These are phyloP conservation scores for Vulpes ferrilata DNA, from an alignment of 2,113 vertebrate species.

Conservation along the genomic window DNA sequence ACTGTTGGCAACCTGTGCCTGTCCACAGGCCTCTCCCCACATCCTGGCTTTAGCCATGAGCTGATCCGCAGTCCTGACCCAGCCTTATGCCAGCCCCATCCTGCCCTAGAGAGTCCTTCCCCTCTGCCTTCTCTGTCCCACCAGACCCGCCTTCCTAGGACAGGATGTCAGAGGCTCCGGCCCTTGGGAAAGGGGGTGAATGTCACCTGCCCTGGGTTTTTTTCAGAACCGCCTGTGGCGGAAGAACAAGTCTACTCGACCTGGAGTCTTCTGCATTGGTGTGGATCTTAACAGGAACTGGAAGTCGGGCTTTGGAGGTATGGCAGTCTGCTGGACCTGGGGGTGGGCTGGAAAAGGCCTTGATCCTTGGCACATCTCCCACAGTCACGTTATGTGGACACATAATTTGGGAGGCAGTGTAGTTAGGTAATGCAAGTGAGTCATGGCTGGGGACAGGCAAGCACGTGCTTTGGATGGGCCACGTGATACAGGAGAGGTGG, in stretches of 20 bases:
- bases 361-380: background rate
- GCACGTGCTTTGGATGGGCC: background rate
- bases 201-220: background rate
- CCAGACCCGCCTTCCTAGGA: background rate
- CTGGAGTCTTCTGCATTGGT: conserved; percentile 87
- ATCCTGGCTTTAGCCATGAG: background rate
- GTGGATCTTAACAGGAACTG: conserved; percentile 97
- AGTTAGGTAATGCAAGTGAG: background rate
- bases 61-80: background rate
- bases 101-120: background rate
- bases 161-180: background rate
- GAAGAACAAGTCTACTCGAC: conserved; percentile 92
- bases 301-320: conserved; percentile 94
- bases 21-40: background rate
- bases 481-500: background rate
- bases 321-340: background rate
- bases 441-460: background rate
- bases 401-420: background rate
- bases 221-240: conserved; percentile 95
- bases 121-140: background rate
- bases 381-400: background rate
- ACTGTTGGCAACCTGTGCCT: background rate
- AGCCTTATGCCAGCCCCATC: background rate
- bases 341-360: fast-evolving
- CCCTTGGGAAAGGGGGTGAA: background rate